phyloP scores from a whole-genome alignment of 1,140 invertebrate species.

The Penaeus indicus region DNA sequence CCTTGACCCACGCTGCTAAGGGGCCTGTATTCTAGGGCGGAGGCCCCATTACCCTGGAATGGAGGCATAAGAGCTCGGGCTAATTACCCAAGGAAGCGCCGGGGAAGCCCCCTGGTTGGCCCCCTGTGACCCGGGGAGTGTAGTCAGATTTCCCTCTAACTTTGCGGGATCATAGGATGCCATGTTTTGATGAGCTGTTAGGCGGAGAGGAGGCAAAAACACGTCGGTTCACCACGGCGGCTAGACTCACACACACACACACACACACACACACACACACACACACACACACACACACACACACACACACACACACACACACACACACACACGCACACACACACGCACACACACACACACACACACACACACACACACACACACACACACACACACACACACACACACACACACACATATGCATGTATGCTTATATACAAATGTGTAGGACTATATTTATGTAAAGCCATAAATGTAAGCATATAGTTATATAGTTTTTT shows the following conservation, averaged over 20 bases:
- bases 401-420: constrained; percentile 17
- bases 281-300: neutral
- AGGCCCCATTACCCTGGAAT: no score
- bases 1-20: no score
- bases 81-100: no score
- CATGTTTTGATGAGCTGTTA: neutral
- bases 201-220: neutral
- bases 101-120: no score
- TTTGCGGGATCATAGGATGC: no score
- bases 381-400: constrained; percentile 1
- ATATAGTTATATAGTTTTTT: neutral
- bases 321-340: constrained; percentile 15
- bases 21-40: no score
- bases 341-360: constrained; percentile 18
- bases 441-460: neutral
- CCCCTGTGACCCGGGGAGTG: no score
- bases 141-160: no score
- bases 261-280: neutral
- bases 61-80: no score
- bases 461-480: no score
- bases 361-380: constrained; percentile 29
- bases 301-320: neutral
- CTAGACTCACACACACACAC: no score
- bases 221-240: neutral
- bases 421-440: neutral